phyloP scores from a whole-genome alignment of 2,888 invertebrate species.

The Cosmorhoe ocellata region DNA sequence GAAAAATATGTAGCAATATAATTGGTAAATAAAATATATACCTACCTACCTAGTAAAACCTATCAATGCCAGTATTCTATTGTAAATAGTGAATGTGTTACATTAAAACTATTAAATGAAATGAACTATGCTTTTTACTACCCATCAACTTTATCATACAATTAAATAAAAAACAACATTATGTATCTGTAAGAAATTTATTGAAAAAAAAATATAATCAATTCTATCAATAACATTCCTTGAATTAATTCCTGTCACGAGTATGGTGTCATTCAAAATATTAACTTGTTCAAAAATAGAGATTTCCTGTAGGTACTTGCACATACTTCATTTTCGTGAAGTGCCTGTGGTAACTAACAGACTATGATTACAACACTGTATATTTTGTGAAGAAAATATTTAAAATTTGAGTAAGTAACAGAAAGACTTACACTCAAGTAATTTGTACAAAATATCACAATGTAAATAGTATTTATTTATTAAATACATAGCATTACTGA shows the following conservation, averaged over 20 bases:
- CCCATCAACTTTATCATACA: not conserved
- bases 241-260: conserved; percentile 62
- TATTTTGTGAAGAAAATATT: conserved; percentile 37
- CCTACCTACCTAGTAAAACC: too few species aligned
- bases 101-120: conserved; percentile 73
- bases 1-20: conserved; percentile 32
- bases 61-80: conserved; percentile 80
- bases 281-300: conserved; percentile 65
- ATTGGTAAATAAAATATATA: conserved; percentile 39
- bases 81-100: conserved; percentile 79
- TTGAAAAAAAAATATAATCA: conserved; percentile 71
- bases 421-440: conserved; percentile 59
- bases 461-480: conserved; percentile 35
- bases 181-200: conserved; percentile 63
- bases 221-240: conserved; percentile 66
- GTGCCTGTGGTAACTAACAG: conserved; percentile 30
- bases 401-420: conserved; percentile 48
- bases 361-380: conserved; percentile 19
- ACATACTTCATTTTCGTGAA: conserved; percentile 58
- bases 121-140: conserved; percentile 47
- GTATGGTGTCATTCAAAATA: conserved; percentile 55
- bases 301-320: conserved; percentile 69
- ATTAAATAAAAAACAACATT: conserved; percentile 34
- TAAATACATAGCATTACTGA: conserved; percentile 52
- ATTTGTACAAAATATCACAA: conserved; percentile 81